Conservation (phyloP, 2,113 vertebrate species). For the Chionis minor region DNA sequence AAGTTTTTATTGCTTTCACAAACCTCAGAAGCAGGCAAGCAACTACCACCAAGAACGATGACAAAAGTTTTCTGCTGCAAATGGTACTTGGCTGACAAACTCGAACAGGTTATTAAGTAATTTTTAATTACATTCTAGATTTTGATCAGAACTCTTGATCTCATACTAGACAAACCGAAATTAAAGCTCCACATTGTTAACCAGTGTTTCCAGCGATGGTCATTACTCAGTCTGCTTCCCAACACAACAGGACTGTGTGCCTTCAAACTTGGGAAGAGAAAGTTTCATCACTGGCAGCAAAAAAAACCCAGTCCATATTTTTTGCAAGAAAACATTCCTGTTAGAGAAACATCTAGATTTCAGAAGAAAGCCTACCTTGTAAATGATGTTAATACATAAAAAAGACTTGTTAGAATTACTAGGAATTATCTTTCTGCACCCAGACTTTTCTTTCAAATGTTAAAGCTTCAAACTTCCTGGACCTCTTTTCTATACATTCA, state of each 20-base stretch:
- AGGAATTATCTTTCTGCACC: neutral
- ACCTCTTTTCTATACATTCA: neutral
- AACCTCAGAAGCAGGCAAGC: neutral
- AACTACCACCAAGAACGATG: neutral
- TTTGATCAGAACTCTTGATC: neutral
- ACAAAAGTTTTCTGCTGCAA: neutral
- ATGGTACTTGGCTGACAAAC: neutral
- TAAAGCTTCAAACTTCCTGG: neutral
- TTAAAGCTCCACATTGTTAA: neutral
- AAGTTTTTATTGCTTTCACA: neutral
- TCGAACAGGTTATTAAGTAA: neutral
- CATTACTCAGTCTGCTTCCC: neutral
- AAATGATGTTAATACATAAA: neutral
- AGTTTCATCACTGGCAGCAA: neutral
- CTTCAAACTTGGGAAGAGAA: neutral
- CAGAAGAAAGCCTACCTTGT: neutral
- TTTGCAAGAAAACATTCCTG: neutral
- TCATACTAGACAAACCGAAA: neutral
- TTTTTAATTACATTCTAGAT: neutral
- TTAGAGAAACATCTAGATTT: neutral
- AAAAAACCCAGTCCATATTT: fast-evolving
- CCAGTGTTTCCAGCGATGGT: neutral
- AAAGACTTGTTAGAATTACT: neutral
- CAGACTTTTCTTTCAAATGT: neutral
- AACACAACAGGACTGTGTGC: neutral